Evolutionary conservation across 64 coral and sea anemone species (phyloP).

Genomic region (Trachythela sp.): DNA sequence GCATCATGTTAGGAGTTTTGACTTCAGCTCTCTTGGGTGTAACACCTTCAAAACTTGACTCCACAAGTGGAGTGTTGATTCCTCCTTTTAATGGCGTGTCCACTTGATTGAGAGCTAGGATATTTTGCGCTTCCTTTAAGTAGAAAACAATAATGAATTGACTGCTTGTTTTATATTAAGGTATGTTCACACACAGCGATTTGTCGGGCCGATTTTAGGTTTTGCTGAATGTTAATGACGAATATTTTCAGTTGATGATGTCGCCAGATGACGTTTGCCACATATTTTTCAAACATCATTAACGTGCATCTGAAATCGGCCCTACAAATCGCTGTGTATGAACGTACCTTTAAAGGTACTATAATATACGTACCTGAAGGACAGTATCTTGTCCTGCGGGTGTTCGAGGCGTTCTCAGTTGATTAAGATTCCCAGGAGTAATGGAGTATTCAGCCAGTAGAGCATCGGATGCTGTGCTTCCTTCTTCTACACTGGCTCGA

Average conservation of each 20-base stretch:
- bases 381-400: conserved; percentile 90
- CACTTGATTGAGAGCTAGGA: conserved; percentile 87
- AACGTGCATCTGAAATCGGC: too few species aligned
- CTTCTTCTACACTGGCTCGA: conserved; percentile 83
- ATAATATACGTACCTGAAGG: conserved; percentile 52
- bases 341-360: too few species aligned
- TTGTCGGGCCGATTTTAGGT: too few species aligned
- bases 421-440: conserved; percentile 60
- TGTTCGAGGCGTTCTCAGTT: conserved; percentile 81
- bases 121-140: conserved; percentile 91
- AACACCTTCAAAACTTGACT: conserved; percentile 92
- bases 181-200: neutral
- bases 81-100: conserved; percentile 96
- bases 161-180: neutral
- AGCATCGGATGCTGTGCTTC: conserved; percentile 60
- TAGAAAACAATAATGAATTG: neutral
- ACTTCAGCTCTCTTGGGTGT: conserved; percentile 77
- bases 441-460: conserved; percentile 91
- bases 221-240: too few species aligned
- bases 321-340: too few species aligned
- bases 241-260: too few species aligned
- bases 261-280: too few species aligned
- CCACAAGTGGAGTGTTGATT: conserved; percentile 79
- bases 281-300: too few species aligned
- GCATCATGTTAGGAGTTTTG: conserved; percentile 89